Percentiles rank a stretch among this genome's conserved stretches.
phyloP scores from a whole-genome alignment of 2,113 vertebrate genomes.

The Hirundichthys speculiger region DNA sequence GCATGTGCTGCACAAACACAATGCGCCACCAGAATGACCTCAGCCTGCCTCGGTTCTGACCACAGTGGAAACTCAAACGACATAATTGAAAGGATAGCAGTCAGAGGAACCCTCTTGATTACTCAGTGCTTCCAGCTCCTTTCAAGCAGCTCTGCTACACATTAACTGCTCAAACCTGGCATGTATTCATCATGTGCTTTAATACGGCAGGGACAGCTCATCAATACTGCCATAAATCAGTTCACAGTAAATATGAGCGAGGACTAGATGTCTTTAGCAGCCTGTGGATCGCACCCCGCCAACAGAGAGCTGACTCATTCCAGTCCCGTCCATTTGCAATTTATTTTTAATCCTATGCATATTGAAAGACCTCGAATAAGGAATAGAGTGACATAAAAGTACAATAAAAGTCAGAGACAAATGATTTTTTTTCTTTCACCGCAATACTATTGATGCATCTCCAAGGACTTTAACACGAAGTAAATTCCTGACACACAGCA shows the following conservation, averaged over 20 bases:
- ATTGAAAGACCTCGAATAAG: constrained; percentile 36
- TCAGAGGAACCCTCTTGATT: constrained; percentile 69
- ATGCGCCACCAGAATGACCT: constrained; percentile 64
- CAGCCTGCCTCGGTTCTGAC: constrained; percentile 62
- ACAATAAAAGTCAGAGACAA: constrained; percentile 11
- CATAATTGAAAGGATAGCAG: constrained; percentile 79
- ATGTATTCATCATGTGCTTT: constrained; percentile 35
- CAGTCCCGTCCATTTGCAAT: constrained; percentile 48
- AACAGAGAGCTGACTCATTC: constrained; percentile 71
- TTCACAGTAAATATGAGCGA: constrained; percentile 61
- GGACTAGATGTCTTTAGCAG: constrained; percentile 70
- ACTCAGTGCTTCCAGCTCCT: constrained; percentile 72
- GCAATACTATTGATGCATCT: constrained; percentile 54
- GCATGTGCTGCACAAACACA: constrained; percentile 38
- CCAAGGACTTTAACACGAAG: constrained; percentile 46
- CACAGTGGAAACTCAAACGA: constrained; percentile 79
- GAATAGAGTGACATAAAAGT: constrained; percentile 29
- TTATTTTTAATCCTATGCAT: constrained; percentile 63
- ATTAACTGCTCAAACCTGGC: constrained; percentile 61
- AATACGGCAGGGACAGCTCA: constrained; percentile 57
- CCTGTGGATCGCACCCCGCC: constrained; percentile 40
- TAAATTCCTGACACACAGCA: constrained; percentile 36
- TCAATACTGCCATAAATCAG: constrained; percentile 66
- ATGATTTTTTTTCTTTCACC: constrained; percentile 23
- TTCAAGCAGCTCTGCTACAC: constrained; percentile 58